Evolutionary conservation across 1,140 invertebrate species (phyloP).

Genomic region (Drosophila jambulina): DNA sequence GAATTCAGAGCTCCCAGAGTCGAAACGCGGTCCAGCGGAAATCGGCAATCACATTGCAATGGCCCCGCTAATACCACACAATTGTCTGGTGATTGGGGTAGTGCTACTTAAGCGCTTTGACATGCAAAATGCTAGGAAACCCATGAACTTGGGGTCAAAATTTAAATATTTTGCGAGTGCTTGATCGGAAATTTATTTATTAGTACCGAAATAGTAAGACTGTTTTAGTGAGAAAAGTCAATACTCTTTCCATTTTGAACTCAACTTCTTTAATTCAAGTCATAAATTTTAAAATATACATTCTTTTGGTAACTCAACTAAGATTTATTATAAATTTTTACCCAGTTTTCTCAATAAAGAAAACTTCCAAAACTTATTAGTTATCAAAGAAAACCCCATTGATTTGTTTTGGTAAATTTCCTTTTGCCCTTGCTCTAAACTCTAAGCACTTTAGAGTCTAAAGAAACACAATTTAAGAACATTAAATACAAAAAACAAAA

Average conservation of each 20-base stretch:
- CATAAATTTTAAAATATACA: too few relatives aligned
- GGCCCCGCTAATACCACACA: conserved; percentile 43
- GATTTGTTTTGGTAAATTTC: not conserved
- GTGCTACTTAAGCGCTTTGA: conserved; percentile 16
- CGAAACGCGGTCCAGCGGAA: conserved; percentile 29
- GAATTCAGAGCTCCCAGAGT: conserved; percentile 25
- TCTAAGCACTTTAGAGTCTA: too few relatives aligned
- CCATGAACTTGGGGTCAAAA: conserved; percentile 11
- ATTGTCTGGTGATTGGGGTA: conserved; percentile 35
- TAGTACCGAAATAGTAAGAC: not conserved
- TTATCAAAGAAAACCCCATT: not conserved
- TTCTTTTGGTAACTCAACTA: not conserved
- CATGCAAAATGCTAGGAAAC: conserved; percentile 17
- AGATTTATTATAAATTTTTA: too few relatives aligned
- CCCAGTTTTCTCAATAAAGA: not conserved
- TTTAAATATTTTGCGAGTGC: not conserved
- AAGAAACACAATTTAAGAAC: conserved; percentile 2
- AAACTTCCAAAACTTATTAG: too few relatives aligned
- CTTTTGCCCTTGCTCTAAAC: conserved; percentile 1
- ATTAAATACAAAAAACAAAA: not conserved
- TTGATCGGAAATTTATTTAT: not conserved
- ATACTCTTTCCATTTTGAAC: not conserved
- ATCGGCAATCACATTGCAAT: conserved; percentile 51
- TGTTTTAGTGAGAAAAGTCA: not conserved
- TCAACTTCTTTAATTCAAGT: not conserved